phyloP scores from a whole-genome alignment of 2,797 vertebrate species.

The Morelia viridis region DNA sequence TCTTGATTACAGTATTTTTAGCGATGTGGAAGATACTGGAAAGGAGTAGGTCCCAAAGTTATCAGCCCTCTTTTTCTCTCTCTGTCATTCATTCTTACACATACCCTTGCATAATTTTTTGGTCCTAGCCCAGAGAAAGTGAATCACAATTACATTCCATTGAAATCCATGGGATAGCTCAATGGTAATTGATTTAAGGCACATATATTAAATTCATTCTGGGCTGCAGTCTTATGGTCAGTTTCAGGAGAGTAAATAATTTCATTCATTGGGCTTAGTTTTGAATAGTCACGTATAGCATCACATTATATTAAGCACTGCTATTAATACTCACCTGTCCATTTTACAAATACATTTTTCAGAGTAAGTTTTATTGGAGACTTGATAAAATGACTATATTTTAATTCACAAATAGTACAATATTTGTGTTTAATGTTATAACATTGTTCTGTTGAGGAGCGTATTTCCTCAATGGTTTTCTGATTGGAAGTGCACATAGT shows the following conservation, averaged over 20 bases:
- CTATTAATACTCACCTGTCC: neutral
- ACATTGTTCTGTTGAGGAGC: neutral
- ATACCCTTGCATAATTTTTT: neutral
- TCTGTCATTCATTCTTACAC: neutral
- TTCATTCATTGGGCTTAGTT: no score
- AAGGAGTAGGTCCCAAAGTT: slow-evolving; percentile 68
- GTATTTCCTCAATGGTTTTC: neutral
- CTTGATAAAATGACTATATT: neutral
- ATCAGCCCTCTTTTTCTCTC: slow-evolving; percentile 23
- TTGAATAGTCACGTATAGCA: no score
- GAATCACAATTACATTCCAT: neutral
- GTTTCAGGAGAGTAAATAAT: no score
- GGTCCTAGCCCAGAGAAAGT: neutral
- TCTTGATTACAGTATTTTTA: slow-evolving; percentile 8
- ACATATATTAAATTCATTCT: no score
- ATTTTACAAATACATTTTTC: neutral
- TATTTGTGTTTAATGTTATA: neutral
- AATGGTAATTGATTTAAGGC: neutral
- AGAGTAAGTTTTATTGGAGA: neutral
- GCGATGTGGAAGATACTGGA: slow-evolving; percentile 65
- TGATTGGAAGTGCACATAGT: neutral
- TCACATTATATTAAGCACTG: no score
- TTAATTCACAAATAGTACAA: neutral
- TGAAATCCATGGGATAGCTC: neutral
- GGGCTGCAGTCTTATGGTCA: no score